Evolutionary conservation across 2,888 invertebrate genomes (phyloP).

Genomic region (Spilosoma lubricipeda): DNA sequence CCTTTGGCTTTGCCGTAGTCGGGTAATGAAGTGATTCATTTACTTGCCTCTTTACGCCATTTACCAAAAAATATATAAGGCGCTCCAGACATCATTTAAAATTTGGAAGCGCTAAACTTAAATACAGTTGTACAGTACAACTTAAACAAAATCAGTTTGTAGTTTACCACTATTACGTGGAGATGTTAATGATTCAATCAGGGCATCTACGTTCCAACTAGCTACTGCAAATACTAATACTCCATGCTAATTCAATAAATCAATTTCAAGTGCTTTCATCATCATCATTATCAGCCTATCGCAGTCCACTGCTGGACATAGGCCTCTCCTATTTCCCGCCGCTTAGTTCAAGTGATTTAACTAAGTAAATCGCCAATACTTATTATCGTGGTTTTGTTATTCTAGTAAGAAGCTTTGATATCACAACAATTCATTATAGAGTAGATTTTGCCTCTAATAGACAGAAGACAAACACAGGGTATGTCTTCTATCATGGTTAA

Average conservation of each 20-base stretch:
- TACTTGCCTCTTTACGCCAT: too few relatives aligned
- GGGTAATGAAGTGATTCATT: too few relatives aligned
- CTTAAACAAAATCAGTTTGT: neutral
- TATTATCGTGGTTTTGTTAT: neutral
- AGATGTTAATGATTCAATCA: neutral
- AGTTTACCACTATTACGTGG: neutral
- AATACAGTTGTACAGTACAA: too few relatives aligned
- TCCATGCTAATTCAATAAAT: neutral
- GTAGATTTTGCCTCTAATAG: too few relatives aligned
- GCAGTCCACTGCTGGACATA: too few relatives aligned
- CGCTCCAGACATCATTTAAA: too few relatives aligned
- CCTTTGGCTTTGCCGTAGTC: too few relatives aligned
- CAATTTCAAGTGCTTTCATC: neutral
- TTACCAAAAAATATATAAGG: neutral
- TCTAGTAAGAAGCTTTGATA: neutral
- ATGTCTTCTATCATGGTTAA: too few relatives aligned
- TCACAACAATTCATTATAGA: neutral
- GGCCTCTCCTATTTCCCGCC: too few relatives aligned
- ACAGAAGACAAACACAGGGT: too few relatives aligned
- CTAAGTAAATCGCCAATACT: neutral
- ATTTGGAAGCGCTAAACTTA: too few relatives aligned
- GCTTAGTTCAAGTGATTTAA: neutral
- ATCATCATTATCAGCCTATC: too few relatives aligned
- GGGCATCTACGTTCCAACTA: neutral
- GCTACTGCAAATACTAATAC: neutral